A percentile compares a stretch with the other conserved stretches of the same genome.
phyloP scores from a whole-genome alignment of 2,113 vertebrate species.

The Mus pahari region DNA sequence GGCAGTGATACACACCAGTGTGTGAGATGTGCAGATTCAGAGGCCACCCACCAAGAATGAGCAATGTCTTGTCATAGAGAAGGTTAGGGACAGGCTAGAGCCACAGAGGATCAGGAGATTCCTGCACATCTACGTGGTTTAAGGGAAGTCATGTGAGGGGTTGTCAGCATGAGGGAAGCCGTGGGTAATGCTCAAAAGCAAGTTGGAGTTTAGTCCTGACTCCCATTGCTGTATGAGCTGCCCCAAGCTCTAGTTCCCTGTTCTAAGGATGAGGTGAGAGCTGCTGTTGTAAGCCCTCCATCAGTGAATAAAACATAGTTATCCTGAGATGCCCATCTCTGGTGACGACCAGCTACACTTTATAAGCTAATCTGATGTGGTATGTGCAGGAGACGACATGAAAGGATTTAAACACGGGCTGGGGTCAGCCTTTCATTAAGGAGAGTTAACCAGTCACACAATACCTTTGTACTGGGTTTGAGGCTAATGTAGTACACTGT shows the following conservation, averaged over 20 bases:
- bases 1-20: background rate
- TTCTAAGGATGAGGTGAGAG: background rate
- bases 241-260: background rate
- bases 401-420: background rate
- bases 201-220: background rate
- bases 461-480: background rate
- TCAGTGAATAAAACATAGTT: background rate
- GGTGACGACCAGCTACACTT: background rate
- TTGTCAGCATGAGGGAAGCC: background rate
- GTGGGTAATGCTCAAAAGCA: background rate
- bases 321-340: background rate
- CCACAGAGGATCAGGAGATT: background rate
- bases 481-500: background rate
- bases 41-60: background rate
- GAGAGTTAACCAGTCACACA: no score
- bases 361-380: background rate
- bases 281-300: background rate
- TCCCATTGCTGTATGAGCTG: background rate
- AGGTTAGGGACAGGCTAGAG: background rate
- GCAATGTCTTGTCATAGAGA: background rate
- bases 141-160: background rate
- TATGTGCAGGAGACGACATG: background rate
- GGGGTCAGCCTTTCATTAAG: background rate
- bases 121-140: no score
- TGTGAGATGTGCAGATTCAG: background rate